Base-by-base conservation (phyloP, 2,113 vertebrate species). In the Dromas ardeola region DNA sequence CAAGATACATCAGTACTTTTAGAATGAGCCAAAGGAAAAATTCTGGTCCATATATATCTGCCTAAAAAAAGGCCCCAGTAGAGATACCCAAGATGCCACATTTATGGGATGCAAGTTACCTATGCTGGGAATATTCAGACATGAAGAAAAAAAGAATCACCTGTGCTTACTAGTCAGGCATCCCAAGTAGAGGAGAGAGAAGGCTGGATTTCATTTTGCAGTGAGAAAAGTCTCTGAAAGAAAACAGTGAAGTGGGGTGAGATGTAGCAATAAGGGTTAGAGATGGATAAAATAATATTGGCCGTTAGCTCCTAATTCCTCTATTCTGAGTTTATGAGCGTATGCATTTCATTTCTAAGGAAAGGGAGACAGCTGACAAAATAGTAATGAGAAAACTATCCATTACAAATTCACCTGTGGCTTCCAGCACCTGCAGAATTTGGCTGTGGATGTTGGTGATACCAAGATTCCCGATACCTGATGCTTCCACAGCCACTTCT, bases 201-300 rank as follows among this genome's bases (percentile, higher is more conserved):
- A 45, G 22, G 10, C 2, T 1, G 2, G 13, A 20, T 58, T 72
- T 53, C 18, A 40, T 49, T 81, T 83, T 23, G 21, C 15, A 30
- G 19, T 32, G 40, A 73, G 63, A 81, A 65, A 63, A 71, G 38
- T 10, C 42, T 23, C 45, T 45, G 89, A 70, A 91, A 62, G 43
- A 52, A 50, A 72, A 42, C 0, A 0, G 9, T 38, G 26, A 71
- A 52, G 30, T 5, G 13, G 3, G 5, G 7, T 80, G 71, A 76
- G 38, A 53, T 34, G 13, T 59, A 27, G 9, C 32, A 42, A 20
- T 47, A 58, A 71, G 4, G 6, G 15, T 69, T 49, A 81, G 62
- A 70, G 59, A 25, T 36, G 26, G 11, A 58, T 81, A 76, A 92
- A 93, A 25, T 21, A 53, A 47, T 19, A 53, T 5, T 63, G 45